These are phyloP conservation scores for Hypocryptadius cinnamomeus DNA, from an alignment of 2,113 vertebrate genomes.

Conservation along the genomic window DNA sequence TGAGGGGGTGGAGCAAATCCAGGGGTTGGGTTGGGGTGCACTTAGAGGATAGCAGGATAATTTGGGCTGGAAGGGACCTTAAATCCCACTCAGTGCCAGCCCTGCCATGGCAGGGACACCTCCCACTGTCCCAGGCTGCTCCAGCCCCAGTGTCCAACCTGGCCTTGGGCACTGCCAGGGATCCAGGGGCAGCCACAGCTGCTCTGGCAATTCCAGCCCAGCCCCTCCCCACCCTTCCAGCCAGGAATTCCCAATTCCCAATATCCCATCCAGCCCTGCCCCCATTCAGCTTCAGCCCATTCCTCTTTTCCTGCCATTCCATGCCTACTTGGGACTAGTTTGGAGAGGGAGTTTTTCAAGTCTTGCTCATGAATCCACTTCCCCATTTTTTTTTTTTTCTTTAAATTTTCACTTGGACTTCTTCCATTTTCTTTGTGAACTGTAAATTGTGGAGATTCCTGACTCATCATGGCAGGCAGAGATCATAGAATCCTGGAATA, in stretches of 20 bases:
- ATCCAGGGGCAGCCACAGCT: not conserved
- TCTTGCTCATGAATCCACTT: not conserved
- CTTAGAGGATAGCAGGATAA: not conserved
- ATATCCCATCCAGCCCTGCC: accelerated
- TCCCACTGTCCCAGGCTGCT: not conserved
- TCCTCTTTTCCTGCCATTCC: not conserved
- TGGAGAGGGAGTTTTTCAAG: not conserved
- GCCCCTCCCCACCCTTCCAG: too few relatives aligned
- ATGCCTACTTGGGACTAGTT: accelerated
- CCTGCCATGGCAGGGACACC: not conserved
- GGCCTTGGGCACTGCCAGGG: not conserved
- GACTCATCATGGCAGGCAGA: not conserved
- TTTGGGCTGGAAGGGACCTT: not conserved
- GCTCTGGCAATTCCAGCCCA: not conserved
- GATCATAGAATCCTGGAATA: not conserved
- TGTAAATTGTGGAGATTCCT: not conserved
- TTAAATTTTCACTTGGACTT: not conserved
- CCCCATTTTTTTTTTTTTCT: not conserved
- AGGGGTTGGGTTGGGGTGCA: not conserved
- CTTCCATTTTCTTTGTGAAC: not conserved
- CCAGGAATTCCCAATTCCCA: not conserved
- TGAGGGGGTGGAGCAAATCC: too few relatives aligned
- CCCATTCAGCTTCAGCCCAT: not conserved
- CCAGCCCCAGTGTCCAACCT: not conserved
- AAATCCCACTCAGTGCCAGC: accelerated